Base-by-base conservation (phyloP, 1,140 invertebrate species). In the Drosophila serrata region DNA sequence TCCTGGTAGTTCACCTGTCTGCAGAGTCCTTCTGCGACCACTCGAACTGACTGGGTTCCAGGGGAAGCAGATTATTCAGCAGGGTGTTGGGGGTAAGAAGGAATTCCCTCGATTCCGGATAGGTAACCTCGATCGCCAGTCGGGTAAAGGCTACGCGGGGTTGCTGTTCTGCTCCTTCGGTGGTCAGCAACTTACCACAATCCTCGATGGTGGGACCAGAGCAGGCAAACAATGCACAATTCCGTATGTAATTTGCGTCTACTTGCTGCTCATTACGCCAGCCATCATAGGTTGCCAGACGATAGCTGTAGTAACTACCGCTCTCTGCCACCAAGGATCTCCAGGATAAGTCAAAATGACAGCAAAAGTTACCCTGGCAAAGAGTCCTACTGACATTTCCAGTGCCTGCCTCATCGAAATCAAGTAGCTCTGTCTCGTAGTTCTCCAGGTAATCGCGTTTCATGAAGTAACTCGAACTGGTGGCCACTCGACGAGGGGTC, bases 141-240 rank as follows among this genome's bases (percentile, higher is more conserved):
- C 48, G 57, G 17, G 45, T 74, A 15, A 92, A 91, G 17, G 31
- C 29, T 9, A 75, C 55, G 19, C 51, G 33, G 40, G 1, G 55
- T 35, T 4, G 29, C 17, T 3, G 51, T n/a, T 40, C 9, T 6
- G 7, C 22, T n/a, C 8, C 33, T 31, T 37, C 51, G 19, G 13
- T 22, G 27, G 58, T 3, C 7, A 81, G 59, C 12, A 74, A 29
- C 29, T 68, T 37, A 7, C 82, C 91, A 39, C 91, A 91, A 7
- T 90, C 77, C 6, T 48, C 53, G 4, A 92, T 56, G 5, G 55
- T 57, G 8, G 72, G 31, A 6, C 87, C 84, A 0, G 69, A 72
- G 56, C 91, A 92, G 24, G 73, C 45, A 12, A 92, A 88, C 1
- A 92, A 9, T 1, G 40, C 86, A 46, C 91, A 92, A 35, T 87